Evolutionary conservation across 2,113 vertebrate species (phyloP).

Genomic region (Morphnarchus princeps): DNA sequence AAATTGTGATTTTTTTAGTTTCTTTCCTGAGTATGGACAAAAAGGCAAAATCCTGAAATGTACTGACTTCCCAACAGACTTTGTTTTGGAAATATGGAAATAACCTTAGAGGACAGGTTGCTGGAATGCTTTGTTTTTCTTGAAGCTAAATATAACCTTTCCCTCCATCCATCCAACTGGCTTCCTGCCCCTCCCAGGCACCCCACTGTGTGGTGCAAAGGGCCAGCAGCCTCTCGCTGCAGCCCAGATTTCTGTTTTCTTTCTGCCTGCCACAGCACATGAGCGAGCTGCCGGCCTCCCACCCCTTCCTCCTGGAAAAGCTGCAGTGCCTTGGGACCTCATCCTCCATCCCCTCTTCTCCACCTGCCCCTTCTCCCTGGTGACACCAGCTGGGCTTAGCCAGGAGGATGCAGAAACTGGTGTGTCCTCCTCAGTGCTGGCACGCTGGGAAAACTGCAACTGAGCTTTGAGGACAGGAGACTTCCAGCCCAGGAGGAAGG

Average conservation of each 20-base stretch:
- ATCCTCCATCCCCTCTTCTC: not conserved
- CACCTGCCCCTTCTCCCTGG: not conserved
- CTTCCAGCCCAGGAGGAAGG: not conserved
- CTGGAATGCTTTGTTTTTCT: not conserved
- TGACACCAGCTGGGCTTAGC: not conserved
- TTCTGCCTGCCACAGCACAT: not conserved
- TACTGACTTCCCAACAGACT: not conserved
- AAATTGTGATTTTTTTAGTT: not conserved
- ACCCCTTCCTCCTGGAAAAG: not conserved
- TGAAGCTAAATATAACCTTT: not conserved
- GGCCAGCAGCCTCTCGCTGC: not conserved
- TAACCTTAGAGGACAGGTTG: not conserved
- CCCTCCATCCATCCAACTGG: fast-evolving
- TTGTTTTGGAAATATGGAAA: not conserved
- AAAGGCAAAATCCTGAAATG: not conserved
- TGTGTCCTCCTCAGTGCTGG: not conserved
- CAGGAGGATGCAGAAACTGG: fast-evolving
- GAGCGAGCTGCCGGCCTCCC: not conserved
- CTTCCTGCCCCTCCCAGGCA: not conserved
- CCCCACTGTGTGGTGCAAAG: not conserved
- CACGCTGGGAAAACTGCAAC: not conserved
- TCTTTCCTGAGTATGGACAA: not conserved
- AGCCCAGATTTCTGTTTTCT: not conserved
- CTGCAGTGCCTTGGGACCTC: not conserved
- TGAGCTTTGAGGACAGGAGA: not conserved